Conservation (phyloP, 1,140 invertebrate species). For the Pachypsylla venusta region DNA sequence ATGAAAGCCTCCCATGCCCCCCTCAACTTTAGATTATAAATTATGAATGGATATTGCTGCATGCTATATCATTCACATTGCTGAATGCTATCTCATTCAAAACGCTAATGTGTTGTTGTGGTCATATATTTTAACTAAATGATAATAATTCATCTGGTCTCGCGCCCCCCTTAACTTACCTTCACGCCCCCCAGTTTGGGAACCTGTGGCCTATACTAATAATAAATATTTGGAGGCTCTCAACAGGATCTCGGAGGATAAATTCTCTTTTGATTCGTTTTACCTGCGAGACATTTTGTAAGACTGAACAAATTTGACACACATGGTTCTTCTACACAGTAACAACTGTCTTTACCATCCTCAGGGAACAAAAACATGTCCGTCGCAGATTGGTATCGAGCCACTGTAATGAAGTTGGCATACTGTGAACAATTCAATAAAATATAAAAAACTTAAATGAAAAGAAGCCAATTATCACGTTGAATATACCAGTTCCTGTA, state of each 20-base stretch:
- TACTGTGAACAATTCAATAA: neutral
- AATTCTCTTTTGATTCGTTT: no score
- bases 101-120: no score
- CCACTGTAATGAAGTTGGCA: neutral
- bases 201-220: no score
- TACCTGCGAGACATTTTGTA: neutral
- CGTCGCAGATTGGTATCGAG: neutral
- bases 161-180: no score
- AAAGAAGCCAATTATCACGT: neutral
- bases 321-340: neutral
- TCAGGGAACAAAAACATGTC: neutral
- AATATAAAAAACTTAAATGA: neutral
- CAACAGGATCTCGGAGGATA: neutral
- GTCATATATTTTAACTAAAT: neutral
- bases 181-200: no score
- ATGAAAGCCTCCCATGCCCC: no score
- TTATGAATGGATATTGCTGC: no score
- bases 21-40: no score
- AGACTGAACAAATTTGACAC: neutral
- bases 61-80: no score
- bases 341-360: neutral
- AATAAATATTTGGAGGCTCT: no score
- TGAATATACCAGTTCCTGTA: no score
- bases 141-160: neutral
- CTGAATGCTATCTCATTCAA: no score